Conservation (phyloP, 2,113 vertebrate species). For the Nothoprocta perdicaria region DNA sequence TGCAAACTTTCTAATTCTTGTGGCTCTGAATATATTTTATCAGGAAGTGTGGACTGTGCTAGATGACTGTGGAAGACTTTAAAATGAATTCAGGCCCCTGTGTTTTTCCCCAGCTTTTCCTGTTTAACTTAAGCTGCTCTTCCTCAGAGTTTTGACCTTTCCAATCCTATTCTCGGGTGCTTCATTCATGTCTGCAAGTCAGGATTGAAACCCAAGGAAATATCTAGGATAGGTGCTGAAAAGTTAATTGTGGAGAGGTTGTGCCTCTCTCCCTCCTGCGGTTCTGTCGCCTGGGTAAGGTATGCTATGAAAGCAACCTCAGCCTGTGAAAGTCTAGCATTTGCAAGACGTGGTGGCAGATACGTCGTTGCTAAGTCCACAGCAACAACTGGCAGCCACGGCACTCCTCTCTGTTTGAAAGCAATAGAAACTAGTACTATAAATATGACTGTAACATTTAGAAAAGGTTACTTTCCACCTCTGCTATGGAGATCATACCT, state of each 20-base stretch:
- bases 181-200: neutral
- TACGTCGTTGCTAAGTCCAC: neutral
- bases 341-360: neutral
- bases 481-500: neutral
- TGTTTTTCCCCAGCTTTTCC: neutral
- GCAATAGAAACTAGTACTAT: neutral
- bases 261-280: neutral
- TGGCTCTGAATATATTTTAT: neutral
- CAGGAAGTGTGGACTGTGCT: neutral
- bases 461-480: neutral
- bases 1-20: neutral
- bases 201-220: neutral
- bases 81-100: neutral
- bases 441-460: neutral
- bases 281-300: rapidly evolving
- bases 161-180: neutral
- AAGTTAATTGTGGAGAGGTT: neutral
- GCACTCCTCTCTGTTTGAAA: neutral
- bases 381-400: neutral
- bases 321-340: neutral
- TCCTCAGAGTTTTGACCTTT: neutral
- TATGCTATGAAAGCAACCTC: neutral
- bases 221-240: neutral
- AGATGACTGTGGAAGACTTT: neutral
- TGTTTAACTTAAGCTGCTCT: neutral